A percentile compares a stretch with the other conserved stretches of the same genome.
Conservation (phyloP, 2,888 invertebrate species). For the Pseudoips prasinana region DNA sequence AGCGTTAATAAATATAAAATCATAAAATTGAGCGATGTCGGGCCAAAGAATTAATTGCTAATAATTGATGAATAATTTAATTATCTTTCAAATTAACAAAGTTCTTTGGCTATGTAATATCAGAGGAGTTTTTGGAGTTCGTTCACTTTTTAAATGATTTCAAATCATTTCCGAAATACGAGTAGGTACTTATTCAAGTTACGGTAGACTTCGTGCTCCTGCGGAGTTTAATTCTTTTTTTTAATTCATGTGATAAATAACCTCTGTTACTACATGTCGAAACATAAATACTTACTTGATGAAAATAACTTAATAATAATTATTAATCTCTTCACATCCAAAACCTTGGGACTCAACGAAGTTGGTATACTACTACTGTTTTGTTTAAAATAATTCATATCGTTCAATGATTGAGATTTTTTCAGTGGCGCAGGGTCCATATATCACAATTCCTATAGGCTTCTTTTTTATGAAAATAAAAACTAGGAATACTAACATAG, state of each 20-base stretch:
- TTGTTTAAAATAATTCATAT: constrained; percentile 44
- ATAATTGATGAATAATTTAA: constrained; percentile 44
- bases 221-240: constrained; percentile 2
- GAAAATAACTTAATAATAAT: constrained; percentile 26
- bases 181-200: too few species aligned
- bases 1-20: constrained; percentile 34
- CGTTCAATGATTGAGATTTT: not conserved
- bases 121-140: constrained; percentile 42
- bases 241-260: constrained; percentile 12
- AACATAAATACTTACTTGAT: constrained; percentile 8
- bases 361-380: constrained; percentile 31
- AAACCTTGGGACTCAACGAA: constrained; percentile 35
- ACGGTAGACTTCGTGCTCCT: too few species aligned
- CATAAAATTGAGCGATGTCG: constrained; percentile 54
- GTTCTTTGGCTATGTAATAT: constrained; percentile 57
- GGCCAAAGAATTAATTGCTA: constrained; percentile 47
- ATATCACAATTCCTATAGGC: too few species aligned
- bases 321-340: constrained; percentile 33
- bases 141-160: constrained; percentile 28
- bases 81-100: constrained; percentile 45
- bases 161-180: constrained; percentile 18
- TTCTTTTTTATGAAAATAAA: too few species aligned
- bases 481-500: too few species aligned
- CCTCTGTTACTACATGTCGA: constrained; percentile 38
- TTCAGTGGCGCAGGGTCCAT: too few species aligned